Evolutionary conservation across 2,113 vertebrate species (phyloP), one percentile per base, ranked within the genome.

Genomic region (Himantopus leucocephalus): DNA sequence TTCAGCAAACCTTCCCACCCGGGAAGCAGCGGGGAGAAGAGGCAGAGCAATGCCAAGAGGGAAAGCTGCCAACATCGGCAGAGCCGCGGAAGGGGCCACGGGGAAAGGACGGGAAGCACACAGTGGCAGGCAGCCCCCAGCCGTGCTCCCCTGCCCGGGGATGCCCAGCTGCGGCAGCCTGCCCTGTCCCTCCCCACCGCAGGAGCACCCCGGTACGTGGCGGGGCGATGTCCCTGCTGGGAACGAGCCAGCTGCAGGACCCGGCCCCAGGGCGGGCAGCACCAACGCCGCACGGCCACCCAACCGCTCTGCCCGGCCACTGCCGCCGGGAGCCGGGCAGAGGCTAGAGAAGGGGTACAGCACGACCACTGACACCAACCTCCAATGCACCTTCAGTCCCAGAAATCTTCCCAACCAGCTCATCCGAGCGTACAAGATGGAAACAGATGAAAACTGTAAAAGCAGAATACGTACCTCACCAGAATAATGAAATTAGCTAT

Each of bases 381-480:
- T 19, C 34, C 18, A 5, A 52, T 1, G 5, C 39, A 21, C 4
- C 52, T 35, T 23, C 6, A 16, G 15, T 4, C 4, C 45, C 80
- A 50, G 20, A 12, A 43, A 27, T 7, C 70, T 34, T 20, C 72
- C 71, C 66, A 21, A 5, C 20, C 0, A 22, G 39, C 68, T 53
- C 56, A 15, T 4, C 5, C 4, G 20, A n/a, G 37, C 0, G 4
- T 14, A 13, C 10, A 5, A 45, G 24, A 21, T 8, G 4, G 3
- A 34, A 47, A 18, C 60, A 45, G 63, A 21, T 3, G 14, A 41
- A 20, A 45, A 14, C 24, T 30, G 21, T 7, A 37, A 43, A 60
- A 72, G 37, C 29, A 35, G 12, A 60, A 27, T 0, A 47, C 0
- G 3, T 2, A 5, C 21, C 68, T 53, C 64, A 22, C 35, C 5